Conservation (phyloP, 1,140 invertebrate species). For the Drosophila pallidifrons region DNA sequence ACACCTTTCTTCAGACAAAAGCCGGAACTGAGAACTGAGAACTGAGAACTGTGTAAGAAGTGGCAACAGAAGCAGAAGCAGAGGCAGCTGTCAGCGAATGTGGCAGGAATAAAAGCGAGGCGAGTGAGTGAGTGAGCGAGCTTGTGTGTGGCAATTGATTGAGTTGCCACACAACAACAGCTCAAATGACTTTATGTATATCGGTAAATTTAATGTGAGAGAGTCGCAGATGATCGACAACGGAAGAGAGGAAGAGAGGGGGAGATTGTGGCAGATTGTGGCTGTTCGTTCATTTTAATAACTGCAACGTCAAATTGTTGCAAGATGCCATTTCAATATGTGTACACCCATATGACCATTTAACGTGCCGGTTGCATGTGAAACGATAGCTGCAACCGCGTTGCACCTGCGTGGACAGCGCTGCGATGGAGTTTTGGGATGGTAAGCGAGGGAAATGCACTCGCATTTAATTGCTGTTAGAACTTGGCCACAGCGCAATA, state of each 20-base stretch:
- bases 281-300: constrained; percentile 41
- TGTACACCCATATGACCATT: constrained; percentile 62
- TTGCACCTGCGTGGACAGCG: constrained; percentile 70
- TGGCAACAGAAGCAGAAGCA: not conserved
- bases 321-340: constrained; percentile 57
- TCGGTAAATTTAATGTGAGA: constrained; percentile 45
- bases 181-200: constrained; percentile 33
- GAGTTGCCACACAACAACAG: constrained; percentile 21
- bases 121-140: not conserved
- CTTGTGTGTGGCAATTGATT: constrained; percentile 28
- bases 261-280: not conserved
- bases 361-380: constrained; percentile 78
- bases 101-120: not conserved
- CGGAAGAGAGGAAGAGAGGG: too few species aligned
- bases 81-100: not conserved
- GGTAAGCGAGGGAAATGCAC: not conserved
- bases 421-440: not conserved
- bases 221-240: not conserved
- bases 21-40: not conserved
- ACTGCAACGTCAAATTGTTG: constrained; percentile 35
- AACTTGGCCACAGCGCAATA: constrained; percentile 75
- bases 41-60: not conserved
- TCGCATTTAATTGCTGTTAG: constrained; percentile 77
- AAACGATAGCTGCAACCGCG: constrained; percentile 60
- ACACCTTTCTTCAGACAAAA: not conserved